Percentiles rank a stretch among this genome's conserved stretches.
These are phyloP conservation scores for Felis chaus DNA, from an alignment of 2,113 vertebrate genomes.

Conservation along the genomic window DNA sequence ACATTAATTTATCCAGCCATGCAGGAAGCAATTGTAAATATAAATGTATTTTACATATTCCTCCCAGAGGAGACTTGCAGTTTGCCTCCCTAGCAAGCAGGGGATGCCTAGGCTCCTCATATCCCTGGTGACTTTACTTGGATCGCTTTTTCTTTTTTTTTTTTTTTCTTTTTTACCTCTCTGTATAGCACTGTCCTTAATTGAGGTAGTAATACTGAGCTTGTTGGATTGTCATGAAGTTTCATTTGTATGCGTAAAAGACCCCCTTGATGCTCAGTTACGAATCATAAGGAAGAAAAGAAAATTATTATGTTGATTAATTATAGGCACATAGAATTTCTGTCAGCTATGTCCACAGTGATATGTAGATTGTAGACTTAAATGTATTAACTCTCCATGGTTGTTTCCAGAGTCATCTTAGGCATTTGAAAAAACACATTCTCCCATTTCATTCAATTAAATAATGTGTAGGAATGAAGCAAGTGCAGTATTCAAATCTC, in stretches of 20 bases:
- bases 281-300: conserved; percentile 19
- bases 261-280: not conserved
- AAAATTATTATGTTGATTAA: conserved; percentile 28
- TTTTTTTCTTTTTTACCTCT: not conserved
- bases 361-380: not conserved
- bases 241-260: conserved; percentile 41
- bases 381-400: not conserved
- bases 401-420: conserved; percentile 23
- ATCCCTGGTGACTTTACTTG: not conserved
- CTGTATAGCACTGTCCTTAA: not conserved
- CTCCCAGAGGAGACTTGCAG: not conserved
- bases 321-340: conserved; percentile 2
- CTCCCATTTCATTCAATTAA: conserved; percentile 18
- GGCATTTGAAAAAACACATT: not conserved
- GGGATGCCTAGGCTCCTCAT: not conserved
- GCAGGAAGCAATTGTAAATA: conserved; percentile 60
- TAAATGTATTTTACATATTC: conserved; percentile 52
- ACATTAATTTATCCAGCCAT: conserved; percentile 46
- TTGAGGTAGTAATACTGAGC: not conserved
- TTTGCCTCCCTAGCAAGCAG: not conserved
- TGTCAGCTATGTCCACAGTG: not conserved
- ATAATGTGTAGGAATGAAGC: not conserved
- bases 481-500: not conserved
- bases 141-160: not conserved
- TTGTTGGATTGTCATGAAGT: not conserved